These are phyloP conservation scores for Sebastes baramenuke DNA, from an alignment of 2,797 vertebrate species.

Conservation along the genomic window DNA sequence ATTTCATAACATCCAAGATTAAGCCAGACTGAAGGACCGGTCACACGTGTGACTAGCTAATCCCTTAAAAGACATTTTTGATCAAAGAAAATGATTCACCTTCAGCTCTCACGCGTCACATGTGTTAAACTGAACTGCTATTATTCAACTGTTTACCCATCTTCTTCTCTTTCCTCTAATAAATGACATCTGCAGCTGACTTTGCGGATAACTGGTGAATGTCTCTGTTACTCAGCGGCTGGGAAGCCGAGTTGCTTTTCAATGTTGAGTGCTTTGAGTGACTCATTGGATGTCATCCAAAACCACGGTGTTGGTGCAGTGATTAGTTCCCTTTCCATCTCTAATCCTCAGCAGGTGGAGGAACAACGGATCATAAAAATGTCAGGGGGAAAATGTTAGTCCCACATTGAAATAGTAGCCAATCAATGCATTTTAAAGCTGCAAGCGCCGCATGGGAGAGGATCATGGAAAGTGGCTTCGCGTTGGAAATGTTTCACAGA, in stretches of 20 bases:
- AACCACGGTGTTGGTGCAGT: conserved; percentile 59
- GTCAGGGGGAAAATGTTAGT: conserved; percentile 60
- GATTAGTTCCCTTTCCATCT: conserved; percentile 70
- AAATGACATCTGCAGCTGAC: conserved; percentile 47
- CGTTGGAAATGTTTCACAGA: conserved; percentile 67
- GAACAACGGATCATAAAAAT: conserved; percentile 58
- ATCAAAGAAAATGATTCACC: conserved; percentile 57
- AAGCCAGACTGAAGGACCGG: conserved; percentile 26
- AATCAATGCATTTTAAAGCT: conserved; percentile 63
- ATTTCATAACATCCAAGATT: conserved; percentile 54
- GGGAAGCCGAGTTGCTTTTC: conserved; percentile 30
- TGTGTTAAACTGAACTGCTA: conserved; percentile 17
- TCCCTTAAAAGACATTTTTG: conserved; percentile 44
- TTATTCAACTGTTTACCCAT: conserved; percentile 9
- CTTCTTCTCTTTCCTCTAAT: conserved; percentile 7
- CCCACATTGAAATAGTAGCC: conserved; percentile 51
- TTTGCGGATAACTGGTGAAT: conserved; percentile 25
- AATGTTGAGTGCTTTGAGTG: conserved; percentile 28
- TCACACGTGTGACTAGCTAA: conserved; percentile 50
- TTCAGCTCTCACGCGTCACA: conserved; percentile 25
- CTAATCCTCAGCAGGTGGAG: conserved; percentile 71
- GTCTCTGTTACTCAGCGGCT: conserved; percentile 27
- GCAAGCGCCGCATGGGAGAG: conserved; percentile 39
- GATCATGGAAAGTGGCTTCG: conserved; percentile 56
- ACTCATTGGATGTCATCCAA: conserved; percentile 53